Conservation (phyloP, 2,888 invertebrate species). For the Scaptomyza caliginosa region DNA sequence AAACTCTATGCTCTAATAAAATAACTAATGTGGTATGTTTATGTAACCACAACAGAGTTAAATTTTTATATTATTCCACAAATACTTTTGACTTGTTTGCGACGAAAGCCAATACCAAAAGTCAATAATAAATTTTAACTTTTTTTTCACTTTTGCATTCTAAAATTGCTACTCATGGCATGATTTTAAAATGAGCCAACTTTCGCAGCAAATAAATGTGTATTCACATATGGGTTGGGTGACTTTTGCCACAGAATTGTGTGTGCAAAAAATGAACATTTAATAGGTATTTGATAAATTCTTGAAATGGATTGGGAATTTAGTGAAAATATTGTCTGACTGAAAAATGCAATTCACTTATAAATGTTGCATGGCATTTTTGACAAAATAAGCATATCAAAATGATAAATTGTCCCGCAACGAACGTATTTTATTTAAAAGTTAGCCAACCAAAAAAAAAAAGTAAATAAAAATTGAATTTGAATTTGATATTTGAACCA, state of each 20-base stretch:
- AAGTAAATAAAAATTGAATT: not conserved
- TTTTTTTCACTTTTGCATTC: conserved; percentile 2
- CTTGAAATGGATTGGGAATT: conserved; percentile 13
- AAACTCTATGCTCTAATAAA: not conserved
- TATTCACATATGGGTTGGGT: not conserved
- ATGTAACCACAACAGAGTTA: not conserved
- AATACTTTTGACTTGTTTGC: conserved; percentile 6
- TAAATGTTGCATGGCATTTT: not conserved
- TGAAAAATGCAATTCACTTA: conserved; percentile 8
- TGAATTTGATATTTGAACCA: too few relatives aligned
- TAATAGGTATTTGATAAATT: conserved; percentile 1
- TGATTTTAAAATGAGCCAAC: conserved; percentile 33
- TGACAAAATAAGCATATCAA: not conserved
- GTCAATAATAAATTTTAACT: conserved; percentile 23
- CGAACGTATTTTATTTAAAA: not conserved
- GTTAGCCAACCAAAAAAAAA: not conserved
- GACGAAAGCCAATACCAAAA: not conserved
- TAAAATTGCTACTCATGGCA: not conserved
- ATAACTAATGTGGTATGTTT: not conserved
- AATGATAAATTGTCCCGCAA: not conserved
- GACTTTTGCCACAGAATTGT: not conserved
- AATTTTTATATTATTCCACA: not conserved
- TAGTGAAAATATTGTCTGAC: not conserved
- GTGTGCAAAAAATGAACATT: not conserved
- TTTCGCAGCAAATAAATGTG: conserved; percentile 7